Evolutionary conservation across 2,113 vertebrate genomes (phyloP), one percentile per base, ranked within the genome.

Genomic region (Macroglossus sobrinus): DNA sequence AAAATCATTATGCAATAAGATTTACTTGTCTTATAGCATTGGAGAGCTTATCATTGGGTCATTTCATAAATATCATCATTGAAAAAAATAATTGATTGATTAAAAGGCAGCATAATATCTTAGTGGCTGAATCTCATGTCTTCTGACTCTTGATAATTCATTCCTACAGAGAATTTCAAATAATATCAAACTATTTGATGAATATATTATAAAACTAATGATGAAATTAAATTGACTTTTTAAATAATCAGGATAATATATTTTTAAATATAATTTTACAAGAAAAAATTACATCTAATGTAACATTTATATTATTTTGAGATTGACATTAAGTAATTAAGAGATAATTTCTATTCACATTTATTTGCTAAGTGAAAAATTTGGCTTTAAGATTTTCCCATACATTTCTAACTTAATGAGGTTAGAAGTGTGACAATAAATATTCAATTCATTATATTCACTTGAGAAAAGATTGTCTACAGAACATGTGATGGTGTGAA

Each of bases 401-500:
- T 75, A 75, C 78, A 95, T 55, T 94, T 88, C 71, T 15, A 43
- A 59, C 3, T 53, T 86, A 96, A 47, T 92, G 38, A 86, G 14
- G 18, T 76, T 0, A 94, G 35, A 97, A 96, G 38, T 47, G 0
- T 96, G 92, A 81, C 4, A 47, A 68, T 74, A 95, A 10, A 72
- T 95, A 75, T 84, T 10, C 45, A 14, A 10, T 95, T 93, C 81
- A 96, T 91, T 55, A 21, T 19, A 79, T 84, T 97, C 50, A 93
- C 38, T 71, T 66, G 12, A 43, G 93, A 97, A 97, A 47, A 69
- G 7, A 85, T 35, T 19, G 80, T 74, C 7, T 80, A 96, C 64
- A 63, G 66, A 69, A 64, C 13, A 85, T 93, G 50, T 30, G 55
- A 94, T n/a, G 50, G 33, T 43, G 38, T 98, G 91, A 92, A 97